A percentile compares a stretch with the other conserved stretches of the same genome.
Evolutionary conservation across 2,888 invertebrate species (phyloP).

Genomic region (Seladonia tumulorum): DNA sequence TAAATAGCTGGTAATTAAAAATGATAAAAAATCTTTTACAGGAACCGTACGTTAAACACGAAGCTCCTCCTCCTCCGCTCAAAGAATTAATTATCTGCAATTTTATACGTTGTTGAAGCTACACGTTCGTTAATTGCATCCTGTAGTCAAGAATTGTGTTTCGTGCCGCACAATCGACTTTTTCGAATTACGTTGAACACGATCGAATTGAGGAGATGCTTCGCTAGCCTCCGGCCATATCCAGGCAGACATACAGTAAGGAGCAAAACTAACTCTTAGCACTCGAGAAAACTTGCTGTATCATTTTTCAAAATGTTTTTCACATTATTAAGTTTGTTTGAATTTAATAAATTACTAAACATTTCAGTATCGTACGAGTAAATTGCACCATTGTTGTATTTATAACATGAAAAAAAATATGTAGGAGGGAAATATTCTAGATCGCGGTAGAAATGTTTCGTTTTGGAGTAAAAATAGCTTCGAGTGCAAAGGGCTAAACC

Average conservation of each 20-base stretch:
- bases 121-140: background rate
- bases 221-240: background rate
- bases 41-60: background rate
- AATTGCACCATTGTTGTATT: too few species aligned
- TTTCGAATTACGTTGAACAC: background rate
- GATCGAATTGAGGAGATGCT: background rate
- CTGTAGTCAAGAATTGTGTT: background rate
- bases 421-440: too few species aligned
- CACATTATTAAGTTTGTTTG: too few species aligned
- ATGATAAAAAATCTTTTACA: background rate
- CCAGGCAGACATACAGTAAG: background rate
- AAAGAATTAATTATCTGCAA: background rate
- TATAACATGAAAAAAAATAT: too few species aligned
- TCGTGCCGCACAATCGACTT: background rate
- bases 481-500: too few species aligned
- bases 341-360: too few species aligned
- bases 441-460: too few species aligned
- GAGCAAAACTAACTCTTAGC: too few species aligned
- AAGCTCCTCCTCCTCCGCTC: background rate
- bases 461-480: too few species aligned
- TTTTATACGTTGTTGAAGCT: background rate
- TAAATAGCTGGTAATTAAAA: background rate
- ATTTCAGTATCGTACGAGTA: too few species aligned
- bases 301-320: too few species aligned
- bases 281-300: too few species aligned